Percentiles rank a stretch among this genome's conserved stretches.
Evolutionary conservation across 2,113 vertebrate species (phyloP).

Genomic region (Solea senegalensis): DNA sequence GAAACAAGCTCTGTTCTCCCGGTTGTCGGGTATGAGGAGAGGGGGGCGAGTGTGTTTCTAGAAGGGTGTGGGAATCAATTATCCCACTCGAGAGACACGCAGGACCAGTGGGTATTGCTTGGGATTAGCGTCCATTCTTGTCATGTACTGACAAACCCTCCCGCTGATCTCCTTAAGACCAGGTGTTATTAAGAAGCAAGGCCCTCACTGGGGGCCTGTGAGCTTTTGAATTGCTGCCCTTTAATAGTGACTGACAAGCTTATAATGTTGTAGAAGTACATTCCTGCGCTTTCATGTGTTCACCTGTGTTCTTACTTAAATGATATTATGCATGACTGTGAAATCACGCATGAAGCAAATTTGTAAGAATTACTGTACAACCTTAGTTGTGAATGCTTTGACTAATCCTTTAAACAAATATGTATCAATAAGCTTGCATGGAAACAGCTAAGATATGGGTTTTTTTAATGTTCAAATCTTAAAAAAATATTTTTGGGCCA

Average conservation of each 20-base stretch:
- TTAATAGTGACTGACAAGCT: slow-evolving; percentile 72
- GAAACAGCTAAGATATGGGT: background rate
- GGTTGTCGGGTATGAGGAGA: slow-evolving; percentile 49
- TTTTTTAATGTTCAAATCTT: background rate
- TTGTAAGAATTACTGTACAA: background rate
- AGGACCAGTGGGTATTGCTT: slow-evolving; percentile 70
- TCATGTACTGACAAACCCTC: slow-evolving; percentile 79
- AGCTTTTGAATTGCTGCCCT: slow-evolving; percentile 63
- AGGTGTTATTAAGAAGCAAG: slow-evolving; percentile 77
- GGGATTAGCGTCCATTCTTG: slow-evolving; percentile 79
- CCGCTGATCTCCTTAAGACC: slow-evolving; percentile 76
- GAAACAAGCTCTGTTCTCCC: slow-evolving; percentile 65
- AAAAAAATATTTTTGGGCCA: background rate
- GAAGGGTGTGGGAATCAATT: slow-evolving; percentile 80
- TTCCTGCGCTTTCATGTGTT: slow-evolving; percentile 67
- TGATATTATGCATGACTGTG: slow-evolving; percentile 31
- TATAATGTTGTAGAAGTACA: slow-evolving; percentile 59
- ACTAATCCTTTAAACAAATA: slow-evolving; percentile 13
- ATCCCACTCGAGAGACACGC: slow-evolving; percentile 71
- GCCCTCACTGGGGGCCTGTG: slow-evolving; percentile 58
- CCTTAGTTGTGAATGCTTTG: background rate
- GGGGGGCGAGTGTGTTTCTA: slow-evolving; percentile 61
- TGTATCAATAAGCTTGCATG: background rate
- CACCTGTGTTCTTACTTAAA: slow-evolving; percentile 55
- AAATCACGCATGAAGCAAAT: slow-evolving; percentile 53